Base-by-base conservation (phyloP, 2,888 invertebrate genomes). In the Meliscaeva auricollis region DNA sequence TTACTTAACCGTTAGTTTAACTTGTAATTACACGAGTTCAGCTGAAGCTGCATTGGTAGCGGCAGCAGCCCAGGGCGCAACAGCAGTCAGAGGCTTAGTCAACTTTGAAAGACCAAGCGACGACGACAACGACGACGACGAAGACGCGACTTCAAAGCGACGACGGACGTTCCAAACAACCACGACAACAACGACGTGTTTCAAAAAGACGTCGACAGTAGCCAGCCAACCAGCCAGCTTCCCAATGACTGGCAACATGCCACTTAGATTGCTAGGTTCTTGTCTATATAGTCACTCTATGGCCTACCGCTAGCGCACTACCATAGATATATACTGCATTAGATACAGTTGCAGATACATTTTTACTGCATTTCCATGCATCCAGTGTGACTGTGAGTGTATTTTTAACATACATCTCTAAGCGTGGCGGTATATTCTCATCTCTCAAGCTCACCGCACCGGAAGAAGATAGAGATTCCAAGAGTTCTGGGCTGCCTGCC, bases 1-100 rank as follows among this genome's bases (percentile, higher is more conserved):
- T 88, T 88, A 88, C 88, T 87, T 88, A 87, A 88, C 88, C 87
- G 87, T 88, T 88, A 88, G 83, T 79, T 79, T 84, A 83, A 81
- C 76, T 83, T 87, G 87, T 85, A 85, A 85, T 85, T 85, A 85
- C 85, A 85, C 85, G 85, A 85, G 81, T 85, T 81, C 81, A 85
- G 74, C 69, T 35, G 60, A 69, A 52, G 48, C 72, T 17, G 32
- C 46, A 15, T 9, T 26, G 26, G 20, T 52, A 44, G 9, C 46
- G 13, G 41, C 17, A 15, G 13, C 11, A 68, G 46, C 17, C 7
- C 13, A 38, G 13, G 35, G 38, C 35, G 32, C 52, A 17, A n/a
- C n/a, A 15, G 64, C 20, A 32, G 50, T 35, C 35, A n/a, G 70
- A 70, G 64, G 50, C 48, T 48, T 56, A 60, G 60, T 32, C 22